These are phyloP conservation scores for Promerops cafer DNA, from an alignment of 2,113 vertebrate genomes.

Conservation along the genomic window DNA sequence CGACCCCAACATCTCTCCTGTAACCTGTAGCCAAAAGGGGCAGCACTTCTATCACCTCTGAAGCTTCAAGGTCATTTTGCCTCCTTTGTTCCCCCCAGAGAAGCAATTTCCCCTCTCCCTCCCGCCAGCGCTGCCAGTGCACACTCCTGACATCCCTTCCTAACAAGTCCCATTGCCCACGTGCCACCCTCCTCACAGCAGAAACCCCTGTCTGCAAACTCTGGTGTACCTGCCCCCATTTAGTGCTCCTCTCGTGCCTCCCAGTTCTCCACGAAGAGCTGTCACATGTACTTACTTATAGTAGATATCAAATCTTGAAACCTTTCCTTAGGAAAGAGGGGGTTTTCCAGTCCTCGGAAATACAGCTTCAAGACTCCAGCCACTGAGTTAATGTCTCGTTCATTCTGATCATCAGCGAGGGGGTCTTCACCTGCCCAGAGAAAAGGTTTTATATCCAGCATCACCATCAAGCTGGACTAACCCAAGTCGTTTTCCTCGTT, in stretches of 20 bases:
- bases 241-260: not conserved
- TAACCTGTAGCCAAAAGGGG: not conserved
- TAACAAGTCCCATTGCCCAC: not conserved
- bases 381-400: conserved; percentile 96
- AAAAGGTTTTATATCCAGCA: not conserved
- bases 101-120: not conserved
- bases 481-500: not conserved
- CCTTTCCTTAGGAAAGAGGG: conserved; percentile 96
- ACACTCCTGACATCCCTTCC: not conserved
- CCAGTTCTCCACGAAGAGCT: not conserved
- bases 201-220: not conserved
- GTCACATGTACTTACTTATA: conserved; percentile 85
- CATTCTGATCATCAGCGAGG: conserved; percentile 89
- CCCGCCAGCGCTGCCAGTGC: fast-evolving
- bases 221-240: fast-evolving
- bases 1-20: not conserved
- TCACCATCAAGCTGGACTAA: not conserved
- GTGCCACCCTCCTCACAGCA: not conserved
- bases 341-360: conserved; percentile 96
- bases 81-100: not conserved
- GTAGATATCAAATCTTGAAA: conserved; percentile 96
- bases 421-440: conserved; percentile 88
- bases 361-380: conserved; percentile 97
- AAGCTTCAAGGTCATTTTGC: not conserved
- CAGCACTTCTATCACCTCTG: not conserved